Conservation (phyloP, 2,888 invertebrate species). For the Drosophila mimetica region DNA sequence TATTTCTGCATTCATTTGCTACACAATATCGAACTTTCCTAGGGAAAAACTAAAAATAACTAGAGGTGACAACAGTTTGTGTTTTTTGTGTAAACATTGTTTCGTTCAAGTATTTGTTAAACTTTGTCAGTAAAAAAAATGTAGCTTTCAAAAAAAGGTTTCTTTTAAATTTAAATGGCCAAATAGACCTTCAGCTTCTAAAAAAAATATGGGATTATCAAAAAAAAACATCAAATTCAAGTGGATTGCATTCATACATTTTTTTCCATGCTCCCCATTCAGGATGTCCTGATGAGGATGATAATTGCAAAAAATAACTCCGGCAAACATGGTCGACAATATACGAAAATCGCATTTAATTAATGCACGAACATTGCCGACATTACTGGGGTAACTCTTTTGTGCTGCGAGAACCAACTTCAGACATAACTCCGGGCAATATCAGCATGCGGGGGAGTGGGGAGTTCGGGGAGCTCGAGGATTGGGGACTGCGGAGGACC, state of each 20-base stretch:
- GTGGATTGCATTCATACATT: not conserved
- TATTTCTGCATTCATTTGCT: not conserved
- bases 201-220: not conserved
- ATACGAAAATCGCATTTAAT: constrained; percentile 59
- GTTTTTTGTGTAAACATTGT: not conserved
- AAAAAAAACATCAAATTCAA: not conserved
- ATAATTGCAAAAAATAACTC: constrained; percentile 35
- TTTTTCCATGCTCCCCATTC: constrained; percentile 1
- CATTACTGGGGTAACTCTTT: constrained; percentile 49
- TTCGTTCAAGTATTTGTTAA: not conserved
- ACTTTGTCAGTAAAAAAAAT: not conserved
- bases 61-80: not conserved
- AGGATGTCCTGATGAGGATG: constrained; percentile 27
- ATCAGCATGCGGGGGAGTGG: not conserved
- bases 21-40: not conserved
- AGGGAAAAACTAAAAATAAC: not conserved
- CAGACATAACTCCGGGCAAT: constrained; percentile 63
- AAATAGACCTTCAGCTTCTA: not conserved
- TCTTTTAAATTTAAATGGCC: not conserved
- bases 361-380: constrained; percentile 62
- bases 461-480: not conserved
- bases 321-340: constrained; percentile 23
- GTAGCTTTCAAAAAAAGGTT: not conserved
- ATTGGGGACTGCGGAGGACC: constrained; percentile 7
- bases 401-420: constrained; percentile 58